Percentiles rank a stretch among this genome's conserved stretches.
phyloP scores from a whole-genome alignment of 1,140 invertebrate genomes.

The Penaeus japonicus region DNA sequence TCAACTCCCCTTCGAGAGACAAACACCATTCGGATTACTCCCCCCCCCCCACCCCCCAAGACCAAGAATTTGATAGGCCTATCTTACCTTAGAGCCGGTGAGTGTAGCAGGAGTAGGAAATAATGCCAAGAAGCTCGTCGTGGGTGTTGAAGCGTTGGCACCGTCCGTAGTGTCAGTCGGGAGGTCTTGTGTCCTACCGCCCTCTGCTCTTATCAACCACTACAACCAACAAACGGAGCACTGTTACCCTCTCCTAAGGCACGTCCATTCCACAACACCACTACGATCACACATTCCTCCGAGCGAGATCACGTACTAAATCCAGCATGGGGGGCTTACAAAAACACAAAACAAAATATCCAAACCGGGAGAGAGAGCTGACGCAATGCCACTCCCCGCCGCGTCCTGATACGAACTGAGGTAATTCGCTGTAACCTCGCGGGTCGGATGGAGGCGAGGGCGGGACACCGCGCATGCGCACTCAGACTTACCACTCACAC shows the following conservation, averaged over 20 bases:
- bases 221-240: slow-evolving; percentile 16
- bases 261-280: slow-evolving; percentile 39
- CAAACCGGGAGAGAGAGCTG: slow-evolving; percentile 33
- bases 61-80: too few relatives aligned
- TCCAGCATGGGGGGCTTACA: not conserved
- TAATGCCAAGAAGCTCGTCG: not conserved
- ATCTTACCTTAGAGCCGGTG: too few relatives aligned
- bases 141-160: not conserved
- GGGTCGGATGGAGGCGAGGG: slow-evolving; percentile 44
- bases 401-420: slow-evolving; percentile 47
- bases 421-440: slow-evolving; percentile 53
- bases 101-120: not conserved
- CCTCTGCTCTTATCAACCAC: slow-evolving; percentile 21
- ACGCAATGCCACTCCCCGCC: slow-evolving; percentile 36
- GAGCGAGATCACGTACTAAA: slow-evolving; percentile 18
- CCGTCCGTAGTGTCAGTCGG: not conserved
- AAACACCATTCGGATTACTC: too few relatives aligned
- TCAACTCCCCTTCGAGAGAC: too few relatives aligned
- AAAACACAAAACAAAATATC: slow-evolving; percentile 22
- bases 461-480: slow-evolving; percentile 47
- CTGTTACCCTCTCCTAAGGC: slow-evolving; percentile 38
- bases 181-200: slow-evolving; percentile 25
- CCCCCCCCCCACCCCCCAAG: too few relatives aligned
- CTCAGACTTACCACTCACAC: not conserved
- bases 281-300: slow-evolving; percentile 31